These are phyloP conservation scores for Choloepus didactylus DNA, from an alignment of 2,797 vertebrate species.

Conservation along the genomic window DNA sequence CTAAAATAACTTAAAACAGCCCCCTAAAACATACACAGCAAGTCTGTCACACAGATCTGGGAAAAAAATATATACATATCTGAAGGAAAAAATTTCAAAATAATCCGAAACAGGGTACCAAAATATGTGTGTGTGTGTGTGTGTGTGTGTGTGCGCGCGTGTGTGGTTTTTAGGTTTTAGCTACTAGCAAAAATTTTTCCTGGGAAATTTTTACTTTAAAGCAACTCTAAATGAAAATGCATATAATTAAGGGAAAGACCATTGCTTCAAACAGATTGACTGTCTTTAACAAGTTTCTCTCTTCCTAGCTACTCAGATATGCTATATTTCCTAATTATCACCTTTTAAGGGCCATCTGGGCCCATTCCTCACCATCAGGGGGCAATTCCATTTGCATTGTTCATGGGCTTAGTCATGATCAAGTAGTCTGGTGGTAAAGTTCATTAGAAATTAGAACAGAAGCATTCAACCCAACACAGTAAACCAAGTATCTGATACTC, in stretches of 20 bases:
- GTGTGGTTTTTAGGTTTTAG: slow-evolving; percentile 82
- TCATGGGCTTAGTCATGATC: slow-evolving; percentile 98
- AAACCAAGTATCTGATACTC: slow-evolving; percentile 89
- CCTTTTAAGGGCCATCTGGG: slow-evolving; percentile 99
- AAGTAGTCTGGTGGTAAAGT: slow-evolving; percentile 98
- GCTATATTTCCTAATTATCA: slow-evolving; percentile 99
- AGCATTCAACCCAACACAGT: slow-evolving; percentile 91
- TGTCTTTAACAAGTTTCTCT: slow-evolving; percentile 94
- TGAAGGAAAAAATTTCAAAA: slow-evolving; percentile 74
- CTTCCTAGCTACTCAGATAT: slow-evolving; percentile 97
- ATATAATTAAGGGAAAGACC: slow-evolving; percentile 90
- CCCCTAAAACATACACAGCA: slow-evolving; percentile 74
- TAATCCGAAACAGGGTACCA: slow-evolving; percentile 80
- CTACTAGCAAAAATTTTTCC: slow-evolving; percentile 85
- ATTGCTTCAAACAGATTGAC: slow-evolving; percentile 92
- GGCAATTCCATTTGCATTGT: slow-evolving; percentile 99
- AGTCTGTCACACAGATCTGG: slow-evolving; percentile 81
- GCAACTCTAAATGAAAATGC: slow-evolving; percentile 88
- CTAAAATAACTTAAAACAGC: slow-evolving; percentile 79
- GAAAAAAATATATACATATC: slow-evolving; percentile 42
- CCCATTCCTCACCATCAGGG: slow-evolving; percentile 98
- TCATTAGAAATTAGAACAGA: slow-evolving; percentile 94
- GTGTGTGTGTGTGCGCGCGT: slow-evolving; percentile 27
- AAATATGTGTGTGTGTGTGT: slow-evolving; percentile 31
- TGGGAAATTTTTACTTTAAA: slow-evolving; percentile 87